Evolutionary conservation across 2,888 invertebrate genomes (phyloP).

Genomic region (Drosophila borealis): DNA sequence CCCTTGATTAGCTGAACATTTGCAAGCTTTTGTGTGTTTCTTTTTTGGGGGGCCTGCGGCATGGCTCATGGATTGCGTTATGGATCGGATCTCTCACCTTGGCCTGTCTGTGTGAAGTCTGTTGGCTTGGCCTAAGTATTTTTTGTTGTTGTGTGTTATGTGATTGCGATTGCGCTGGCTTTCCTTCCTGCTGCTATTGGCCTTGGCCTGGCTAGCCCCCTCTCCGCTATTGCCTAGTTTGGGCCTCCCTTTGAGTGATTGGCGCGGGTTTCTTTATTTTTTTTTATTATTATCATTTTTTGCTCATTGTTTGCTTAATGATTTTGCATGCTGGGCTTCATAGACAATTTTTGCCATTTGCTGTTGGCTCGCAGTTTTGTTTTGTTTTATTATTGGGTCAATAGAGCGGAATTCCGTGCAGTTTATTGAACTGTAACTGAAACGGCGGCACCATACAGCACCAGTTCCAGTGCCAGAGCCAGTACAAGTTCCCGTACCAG

Average conservation of each 20-base stretch:
- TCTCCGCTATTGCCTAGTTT: conserved; percentile 5
- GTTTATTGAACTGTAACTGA: conserved; percentile 70
- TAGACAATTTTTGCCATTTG: conserved; percentile 35
- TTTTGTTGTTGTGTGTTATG: conserved; percentile 19
- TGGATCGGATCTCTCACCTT: conserved; percentile 60
- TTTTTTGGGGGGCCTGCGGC: conserved; percentile 8
- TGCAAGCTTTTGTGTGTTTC: conserved; percentile 1
- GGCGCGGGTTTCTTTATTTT: conserved; percentile 22
- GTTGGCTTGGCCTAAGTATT: conserved; percentile 30
- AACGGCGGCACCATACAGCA: conserved; percentile 7
- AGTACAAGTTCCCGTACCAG: no score
- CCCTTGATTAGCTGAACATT: conserved; percentile 21
- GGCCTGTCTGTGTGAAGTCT: conserved; percentile 45
- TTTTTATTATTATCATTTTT: background rate
- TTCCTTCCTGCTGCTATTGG: conserved; percentile 71
- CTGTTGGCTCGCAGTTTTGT: conserved; percentile 11
- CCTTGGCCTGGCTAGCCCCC: conserved; percentile 64
- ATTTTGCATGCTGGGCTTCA: conserved; percentile 54
- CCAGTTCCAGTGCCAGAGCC: no score
- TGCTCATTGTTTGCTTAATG: conserved; percentile 67
- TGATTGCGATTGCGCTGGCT: conserved; percentile 48
- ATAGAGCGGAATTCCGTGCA: conserved; percentile 72
- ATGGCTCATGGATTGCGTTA: conserved; percentile 28
- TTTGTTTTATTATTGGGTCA: conserved; percentile 66
- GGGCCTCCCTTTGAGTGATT: conserved; percentile 55